phyloP scores from a whole-genome alignment of 2,888 invertebrate species.

The Fissipunctia ypsillon region DNA sequence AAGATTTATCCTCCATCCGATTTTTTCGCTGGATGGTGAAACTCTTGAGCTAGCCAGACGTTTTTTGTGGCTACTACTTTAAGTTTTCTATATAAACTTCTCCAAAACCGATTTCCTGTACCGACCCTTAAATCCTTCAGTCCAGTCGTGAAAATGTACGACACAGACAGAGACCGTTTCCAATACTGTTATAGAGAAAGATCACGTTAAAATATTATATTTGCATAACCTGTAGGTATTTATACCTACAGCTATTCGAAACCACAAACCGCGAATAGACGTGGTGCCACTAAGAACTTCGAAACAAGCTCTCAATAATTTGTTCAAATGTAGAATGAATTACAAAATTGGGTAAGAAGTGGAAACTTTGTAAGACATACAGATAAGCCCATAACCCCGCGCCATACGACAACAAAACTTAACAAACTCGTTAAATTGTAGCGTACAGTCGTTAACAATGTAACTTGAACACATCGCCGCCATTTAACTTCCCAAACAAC shows the following conservation, averaged over 20 bases:
- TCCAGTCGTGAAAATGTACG: background rate
- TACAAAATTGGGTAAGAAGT: slow-evolving; percentile 39
- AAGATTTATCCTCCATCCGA: too few relatives aligned
- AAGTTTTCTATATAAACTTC: too few relatives aligned
- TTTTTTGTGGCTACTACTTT: too few relatives aligned
- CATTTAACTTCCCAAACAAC: slow-evolving; percentile 58
- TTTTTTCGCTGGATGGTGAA: too few relatives aligned
- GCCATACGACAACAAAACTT: slow-evolving; percentile 45
- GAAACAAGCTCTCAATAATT: background rate
- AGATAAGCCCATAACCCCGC: slow-evolving; percentile 40
- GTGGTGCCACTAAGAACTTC: slow-evolving; percentile 7
- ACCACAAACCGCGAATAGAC: slow-evolving; percentile 8
- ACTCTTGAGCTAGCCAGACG: too few relatives aligned
- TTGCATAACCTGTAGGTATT: background rate
- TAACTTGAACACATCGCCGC: slow-evolving; percentile 54
- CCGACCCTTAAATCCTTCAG: too few relatives aligned
- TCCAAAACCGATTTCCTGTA: too few relatives aligned
- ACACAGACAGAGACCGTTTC: background rate
- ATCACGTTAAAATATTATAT: background rate
- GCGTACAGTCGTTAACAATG: slow-evolving; percentile 59
- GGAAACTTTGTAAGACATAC: slow-evolving; percentile 22
- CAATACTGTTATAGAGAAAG: background rate
- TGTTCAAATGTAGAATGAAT: slow-evolving; percentile 27
- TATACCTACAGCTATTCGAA: slow-evolving; percentile 6
- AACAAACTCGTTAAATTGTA: slow-evolving; percentile 44